Percentiles rank a stretch among this genome's conserved stretches.
These are phyloP conservation scores for Neocrepidodera transversa DNA, from an alignment of 2,888 invertebrate species.

Conservation along the genomic window DNA sequence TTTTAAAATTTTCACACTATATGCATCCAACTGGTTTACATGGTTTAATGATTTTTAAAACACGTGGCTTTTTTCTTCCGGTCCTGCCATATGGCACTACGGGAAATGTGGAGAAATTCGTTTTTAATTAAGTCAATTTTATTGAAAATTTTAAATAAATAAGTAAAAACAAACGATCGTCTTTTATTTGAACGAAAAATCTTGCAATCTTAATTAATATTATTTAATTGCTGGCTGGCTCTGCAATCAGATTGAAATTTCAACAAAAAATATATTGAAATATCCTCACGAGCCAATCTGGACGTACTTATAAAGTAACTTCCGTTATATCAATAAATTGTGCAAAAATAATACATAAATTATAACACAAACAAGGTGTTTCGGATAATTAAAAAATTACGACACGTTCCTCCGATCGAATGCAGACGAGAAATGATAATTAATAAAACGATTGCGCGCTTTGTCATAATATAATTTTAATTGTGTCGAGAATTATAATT, in stretches of 20 bases:
- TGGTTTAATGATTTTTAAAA: slow-evolving; percentile 22
- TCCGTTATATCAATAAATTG: slow-evolving; percentile 22
- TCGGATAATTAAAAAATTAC: slow-evolving; percentile 32
- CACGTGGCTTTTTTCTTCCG: slow-evolving; percentile 26
- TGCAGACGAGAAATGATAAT: slow-evolving; percentile 21
- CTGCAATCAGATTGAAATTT: slow-evolving; percentile 1
- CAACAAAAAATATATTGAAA: slow-evolving; percentile 14
- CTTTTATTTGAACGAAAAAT: too few species aligned
- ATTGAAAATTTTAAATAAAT: too few species aligned
- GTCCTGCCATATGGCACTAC: not conserved
- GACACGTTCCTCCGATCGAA: slow-evolving; percentile 28
- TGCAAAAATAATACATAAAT: slow-evolving; percentile 23
- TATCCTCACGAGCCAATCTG: slow-evolving; percentile 21
- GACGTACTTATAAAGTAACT: slow-evolving; percentile 28
- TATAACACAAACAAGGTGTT: slow-evolving; percentile 27
- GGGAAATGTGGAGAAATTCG: too few species aligned
- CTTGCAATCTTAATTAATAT: not conserved
- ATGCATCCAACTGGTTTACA: slow-evolving; percentile 12
- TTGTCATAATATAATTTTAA: slow-evolving; percentile 16
- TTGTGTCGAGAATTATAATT: slow-evolving; percentile 19
- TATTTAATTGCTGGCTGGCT: slow-evolving; percentile 2
- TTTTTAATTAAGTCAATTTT: too few species aligned
- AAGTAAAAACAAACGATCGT: too few species aligned
- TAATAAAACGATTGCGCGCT: slow-evolving; percentile 24
- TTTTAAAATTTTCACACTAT: slow-evolving; percentile 9